Conservation (phyloP, 1,140 invertebrate species). For the Listronotus oregonensis region DNA sequence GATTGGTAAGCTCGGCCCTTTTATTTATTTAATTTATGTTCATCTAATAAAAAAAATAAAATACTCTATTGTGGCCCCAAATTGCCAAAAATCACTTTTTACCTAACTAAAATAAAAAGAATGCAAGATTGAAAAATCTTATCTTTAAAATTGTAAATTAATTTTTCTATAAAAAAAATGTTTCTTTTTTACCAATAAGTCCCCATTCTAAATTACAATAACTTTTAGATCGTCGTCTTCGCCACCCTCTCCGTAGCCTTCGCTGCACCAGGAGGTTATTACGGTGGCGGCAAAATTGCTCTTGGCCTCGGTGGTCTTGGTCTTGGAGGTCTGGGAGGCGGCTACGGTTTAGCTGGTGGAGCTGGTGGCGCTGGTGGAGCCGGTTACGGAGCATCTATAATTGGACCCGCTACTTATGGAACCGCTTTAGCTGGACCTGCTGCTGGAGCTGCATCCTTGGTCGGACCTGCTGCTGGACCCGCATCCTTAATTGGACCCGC, state of each 20-base stretch:
- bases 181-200: too few species aligned
- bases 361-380: constrained; percentile 6
- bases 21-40: too few species aligned
- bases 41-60: too few species aligned
- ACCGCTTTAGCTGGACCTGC: constrained; percentile 13
- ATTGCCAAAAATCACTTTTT: too few species aligned
- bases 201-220: too few species aligned
- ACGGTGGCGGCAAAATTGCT: constrained; percentile 4
- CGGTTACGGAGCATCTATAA: background rate
- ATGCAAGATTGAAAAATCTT: too few species aligned
- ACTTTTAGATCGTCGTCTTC: constrained; percentile 30
- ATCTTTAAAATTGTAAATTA: too few species aligned
- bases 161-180: too few species aligned
- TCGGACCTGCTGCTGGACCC: constrained; percentile 11
- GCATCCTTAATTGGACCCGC: constrained; percentile 1
- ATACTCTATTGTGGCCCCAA: too few species aligned
- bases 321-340: background rate
- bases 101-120: too few species aligned
- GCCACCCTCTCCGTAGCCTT: constrained; percentile 28
- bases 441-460: constrained; percentile 2
- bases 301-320: constrained; percentile 6
- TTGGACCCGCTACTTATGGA: constrained; percentile 7
- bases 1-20: constrained; percentile 24
- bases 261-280: constrained; percentile 24
- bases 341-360: background rate